These are phyloP conservation scores for Hypocryptadius cinnamomeus DNA, from an alignment of 2,113 vertebrate genomes.

Conservation along the genomic window DNA sequence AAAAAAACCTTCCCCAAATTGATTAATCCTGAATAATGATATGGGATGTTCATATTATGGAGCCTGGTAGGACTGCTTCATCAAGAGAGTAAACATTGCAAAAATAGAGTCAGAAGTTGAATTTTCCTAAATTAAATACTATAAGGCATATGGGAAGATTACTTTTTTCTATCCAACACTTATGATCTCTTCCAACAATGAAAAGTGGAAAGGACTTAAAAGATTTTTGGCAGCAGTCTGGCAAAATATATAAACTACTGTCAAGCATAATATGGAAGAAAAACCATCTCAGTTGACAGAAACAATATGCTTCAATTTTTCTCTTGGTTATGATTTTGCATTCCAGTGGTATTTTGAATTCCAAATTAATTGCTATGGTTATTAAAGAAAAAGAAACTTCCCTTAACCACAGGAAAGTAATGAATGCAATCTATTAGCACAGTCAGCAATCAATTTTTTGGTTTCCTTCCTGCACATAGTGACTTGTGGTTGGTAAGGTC, in stretches of 20 bases:
- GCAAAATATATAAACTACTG: not conserved
- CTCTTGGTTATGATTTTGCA: not conserved
- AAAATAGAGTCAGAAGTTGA: not conserved
- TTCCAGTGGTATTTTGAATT: not conserved
- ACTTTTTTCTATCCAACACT: not conserved
- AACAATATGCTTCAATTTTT: not conserved
- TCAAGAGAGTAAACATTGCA: not conserved
- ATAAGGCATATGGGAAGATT: not conserved
- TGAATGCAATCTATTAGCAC: not conserved
- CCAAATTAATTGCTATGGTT: not conserved
- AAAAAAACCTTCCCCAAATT: not conserved
- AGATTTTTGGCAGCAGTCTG: not conserved
- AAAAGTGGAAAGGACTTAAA: not conserved
- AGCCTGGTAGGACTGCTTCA: not conserved
- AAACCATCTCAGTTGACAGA: not conserved
- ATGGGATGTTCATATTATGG: not conserved
- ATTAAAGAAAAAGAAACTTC: not conserved
- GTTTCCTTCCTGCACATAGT: not conserved
- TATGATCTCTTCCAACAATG: not conserved
- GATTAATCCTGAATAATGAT: not conserved
- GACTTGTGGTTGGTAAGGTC: not conserved
- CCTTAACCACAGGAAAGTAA: not conserved
- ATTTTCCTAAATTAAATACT: not conserved
- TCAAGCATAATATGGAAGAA: not conserved
- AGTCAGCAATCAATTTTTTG: accelerated